Base-by-base conservation (phyloP, 2,113 vertebrate genomes). In the rabbit (Oryctolagus cuniculus) region DNA sequence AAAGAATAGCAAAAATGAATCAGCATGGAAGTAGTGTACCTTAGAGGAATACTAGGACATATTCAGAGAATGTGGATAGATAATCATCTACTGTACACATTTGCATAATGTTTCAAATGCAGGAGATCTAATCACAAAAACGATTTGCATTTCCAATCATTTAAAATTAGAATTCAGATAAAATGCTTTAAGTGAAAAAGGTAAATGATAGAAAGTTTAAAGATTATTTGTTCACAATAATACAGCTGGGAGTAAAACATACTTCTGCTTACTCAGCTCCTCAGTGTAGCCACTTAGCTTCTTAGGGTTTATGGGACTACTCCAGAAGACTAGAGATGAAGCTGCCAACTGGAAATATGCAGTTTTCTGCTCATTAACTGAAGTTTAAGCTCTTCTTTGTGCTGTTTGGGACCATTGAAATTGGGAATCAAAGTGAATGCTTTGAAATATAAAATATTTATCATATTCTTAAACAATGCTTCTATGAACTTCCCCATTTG, bases 361-460 rank as follows among this genome's bases (percentile, higher is more conserved):
- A 12, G 11, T 55, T 86, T 77, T 90, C 51, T 90, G 19, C 34
- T 75, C 31, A 61, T 69, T 93, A 49, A 21, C 61, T 85, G 29
- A 51, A 81, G 6, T 72, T 34, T 77, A 5, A 10, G 21, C 6
- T 75, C 24, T 49, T 5, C 21, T 91, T 85, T 67, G 53, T 27
- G 5, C 0, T 86, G 8, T 7, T 61, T 85, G 63, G 38, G 75
- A n/a, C 34, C 61, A 22, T 10, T 89, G 24, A 80, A 81, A 85
- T 53, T 82, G 16, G 89, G 38, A 95, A 58, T 58, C 8, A 72
- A 95, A 79, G 36, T 13, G 73, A 95, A 82, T 10, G 27, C 15
- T 74, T 87, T 79, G 19, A 91, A 83, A 79, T 38, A 38, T 87
- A 94, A 77, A 92, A n/a, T 38, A 85, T 69, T 91, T 88, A 53